Percentiles rank a stretch among this genome's conserved stretches.
phyloP scores from a whole-genome alignment of 2,797 vertebrate species.

The Lithobates sylvaticus region DNA sequence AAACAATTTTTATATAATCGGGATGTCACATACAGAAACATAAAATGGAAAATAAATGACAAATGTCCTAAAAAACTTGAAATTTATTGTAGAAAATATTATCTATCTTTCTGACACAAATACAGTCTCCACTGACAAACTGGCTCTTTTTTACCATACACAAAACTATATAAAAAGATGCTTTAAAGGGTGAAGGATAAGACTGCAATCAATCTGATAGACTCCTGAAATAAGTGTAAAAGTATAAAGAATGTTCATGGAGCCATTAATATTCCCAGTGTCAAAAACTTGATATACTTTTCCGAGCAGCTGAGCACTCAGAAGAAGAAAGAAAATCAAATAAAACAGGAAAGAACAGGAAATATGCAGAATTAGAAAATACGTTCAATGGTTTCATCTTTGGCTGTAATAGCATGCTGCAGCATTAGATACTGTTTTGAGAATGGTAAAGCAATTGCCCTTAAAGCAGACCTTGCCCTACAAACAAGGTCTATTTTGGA shows the following conservation, averaged over 20 bases:
- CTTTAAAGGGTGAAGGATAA: background rate
- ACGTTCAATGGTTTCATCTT: no score
- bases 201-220: conserved; percentile 5
- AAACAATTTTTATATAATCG: background rate
- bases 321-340: no score
- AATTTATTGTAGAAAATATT: conserved; percentile 1
- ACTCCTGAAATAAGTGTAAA: background rate
- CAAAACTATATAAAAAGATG: background rate
- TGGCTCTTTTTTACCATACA: conserved; percentile 1
- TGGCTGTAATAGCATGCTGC: no score
- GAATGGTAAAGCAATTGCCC: no score
- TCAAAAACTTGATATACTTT: no score
- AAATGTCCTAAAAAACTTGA: conserved; percentile 14
- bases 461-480: no score
- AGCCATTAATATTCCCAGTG: background rate
- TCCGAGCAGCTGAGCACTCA: no score
- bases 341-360: no score
- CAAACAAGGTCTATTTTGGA: no score
- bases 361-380: no score
- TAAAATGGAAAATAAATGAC: background rate
- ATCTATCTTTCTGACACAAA: conserved; percentile 13
- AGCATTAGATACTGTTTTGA: no score
- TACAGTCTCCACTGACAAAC: background rate
- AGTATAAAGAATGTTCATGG: background rate
- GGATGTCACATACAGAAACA: background rate